Conservation (phyloP, 2,113 vertebrate genomes). For the Rhabdomys dilectus region DNA sequence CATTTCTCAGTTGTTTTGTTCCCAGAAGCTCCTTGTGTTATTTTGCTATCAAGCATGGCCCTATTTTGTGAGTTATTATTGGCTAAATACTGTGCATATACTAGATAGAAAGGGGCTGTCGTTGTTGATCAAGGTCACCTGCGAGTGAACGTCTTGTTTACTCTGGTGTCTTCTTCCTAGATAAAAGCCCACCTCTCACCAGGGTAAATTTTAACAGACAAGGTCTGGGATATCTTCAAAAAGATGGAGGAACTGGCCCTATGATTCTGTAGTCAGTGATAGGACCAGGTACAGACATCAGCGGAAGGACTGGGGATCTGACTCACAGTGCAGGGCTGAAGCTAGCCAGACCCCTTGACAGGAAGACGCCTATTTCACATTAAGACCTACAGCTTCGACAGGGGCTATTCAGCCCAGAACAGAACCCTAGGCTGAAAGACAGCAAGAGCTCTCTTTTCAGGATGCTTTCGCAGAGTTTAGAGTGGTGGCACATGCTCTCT, state of each 20-base stretch:
- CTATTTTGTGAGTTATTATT: background rate
- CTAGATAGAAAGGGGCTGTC: background rate
- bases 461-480: background rate
- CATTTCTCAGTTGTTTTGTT: background rate
- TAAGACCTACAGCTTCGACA: background rate
- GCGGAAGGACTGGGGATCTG: background rate
- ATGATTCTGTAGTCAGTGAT: background rate
- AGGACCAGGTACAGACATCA: background rate
- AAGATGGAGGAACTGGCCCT: background rate
- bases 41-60: background rate
- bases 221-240: background rate
- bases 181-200: background rate
- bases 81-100: background rate
- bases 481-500: background rate
- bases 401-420: background rate
- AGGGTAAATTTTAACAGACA: background rate
- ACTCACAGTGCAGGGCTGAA: background rate
- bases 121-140: background rate
- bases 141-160: background rate
- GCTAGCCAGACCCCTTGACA: background rate
- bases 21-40: background rate
- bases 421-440: background rate
- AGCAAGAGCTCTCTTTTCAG: accelerated
- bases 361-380: background rate
- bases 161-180: background rate